These are phyloP conservation scores for Allophyes oxyacanthae DNA, from an alignment of 2,888 invertebrate genomes.

Conservation along the genomic window DNA sequence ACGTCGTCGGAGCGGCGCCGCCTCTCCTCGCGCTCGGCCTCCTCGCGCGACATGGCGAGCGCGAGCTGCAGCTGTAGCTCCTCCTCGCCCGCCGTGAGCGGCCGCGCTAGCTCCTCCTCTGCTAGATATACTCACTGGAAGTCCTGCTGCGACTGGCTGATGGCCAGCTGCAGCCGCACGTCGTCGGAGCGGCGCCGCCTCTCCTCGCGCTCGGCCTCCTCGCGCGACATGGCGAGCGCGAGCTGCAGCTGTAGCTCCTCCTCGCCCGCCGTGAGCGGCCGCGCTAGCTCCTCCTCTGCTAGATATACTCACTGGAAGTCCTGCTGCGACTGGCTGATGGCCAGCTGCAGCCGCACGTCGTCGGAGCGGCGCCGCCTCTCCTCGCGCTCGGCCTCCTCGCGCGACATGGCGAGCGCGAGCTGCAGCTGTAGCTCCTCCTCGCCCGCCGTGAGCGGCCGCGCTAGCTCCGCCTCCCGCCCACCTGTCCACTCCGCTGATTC, in stretches of 20 bases:
- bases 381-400: constrained; percentile 99
- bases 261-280: constrained; percentile 99
- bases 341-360: constrained; percentile 98
- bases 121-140: constrained; percentile 94
- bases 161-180: constrained; percentile 97
- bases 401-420: constrained; percentile 99
- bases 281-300: constrained; percentile 97
- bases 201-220: constrained; percentile 99
- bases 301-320: constrained; percentile 94
- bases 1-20: constrained; percentile 98
- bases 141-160: constrained; percentile 98
- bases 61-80: constrained; percentile 99
- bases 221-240: constrained; percentile 99
- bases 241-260: constrained; percentile 99
- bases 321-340: constrained; percentile 97
- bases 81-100: constrained; percentile 99
- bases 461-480: constrained; percentile 95
- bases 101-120: constrained; percentile 98
- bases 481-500: constrained; percentile 72
- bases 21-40: constrained; percentile 98
- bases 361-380: constrained; percentile 98
- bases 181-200: constrained; percentile 98
- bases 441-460: constrained; percentile 98
- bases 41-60: constrained; percentile 99
- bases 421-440: constrained; percentile 99